Base-by-base conservation (phyloP, 2,113 vertebrate species). In the Rousettus leschenaultii region DNA sequence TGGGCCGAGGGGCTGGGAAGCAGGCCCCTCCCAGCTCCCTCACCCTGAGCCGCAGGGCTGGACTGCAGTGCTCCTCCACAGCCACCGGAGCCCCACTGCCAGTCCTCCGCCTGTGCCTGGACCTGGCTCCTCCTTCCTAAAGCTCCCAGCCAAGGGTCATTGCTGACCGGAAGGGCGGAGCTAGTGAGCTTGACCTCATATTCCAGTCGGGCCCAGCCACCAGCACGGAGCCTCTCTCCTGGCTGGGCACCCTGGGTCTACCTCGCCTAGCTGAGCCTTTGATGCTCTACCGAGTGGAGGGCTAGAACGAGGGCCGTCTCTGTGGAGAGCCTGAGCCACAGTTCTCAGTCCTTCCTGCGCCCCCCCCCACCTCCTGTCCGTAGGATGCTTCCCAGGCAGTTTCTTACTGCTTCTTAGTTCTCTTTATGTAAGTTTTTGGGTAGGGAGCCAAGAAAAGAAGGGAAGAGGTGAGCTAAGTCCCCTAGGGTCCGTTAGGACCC, bases 271-370 rank as follows among this genome's bases (percentile, higher is more conserved):
- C 30, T 26, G 14, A 59, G n/a, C 59, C 26, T 3, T 35, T 6
- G 71, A 57, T 30, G 28, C 14, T 63, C 16, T 90, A 40, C 13
- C 0, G 11, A 22, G 12, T 28, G n/a, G n/a, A 13, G 22, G 65
- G 51, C 15, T 13, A 6, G 35, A 0, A 5, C 0, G 7, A 28
- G 22, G 86, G 12, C n/a, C 10, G 11, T 19, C 6, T 13, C n/a
- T n/a, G 8, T 0, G 7, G 21, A 9, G 7, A 35, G 0, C 1
- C 35, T 5, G 22, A 68, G 33, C 15, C 19, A 0, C 0, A 57
- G n/a, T 61, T 63, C 15, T n/a, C 5, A 30, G 21, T 85, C 24
- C 9, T 6, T n/a, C 16, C 7, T 3, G 2, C 30, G 2, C 12
- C 1, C 10, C 14, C 51, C 4, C 45, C 18, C 0, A 40, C 6